Base-by-base conservation (phyloP, 2,797 vertebrate species). In the Otolemur crassicaudatus region DNA sequence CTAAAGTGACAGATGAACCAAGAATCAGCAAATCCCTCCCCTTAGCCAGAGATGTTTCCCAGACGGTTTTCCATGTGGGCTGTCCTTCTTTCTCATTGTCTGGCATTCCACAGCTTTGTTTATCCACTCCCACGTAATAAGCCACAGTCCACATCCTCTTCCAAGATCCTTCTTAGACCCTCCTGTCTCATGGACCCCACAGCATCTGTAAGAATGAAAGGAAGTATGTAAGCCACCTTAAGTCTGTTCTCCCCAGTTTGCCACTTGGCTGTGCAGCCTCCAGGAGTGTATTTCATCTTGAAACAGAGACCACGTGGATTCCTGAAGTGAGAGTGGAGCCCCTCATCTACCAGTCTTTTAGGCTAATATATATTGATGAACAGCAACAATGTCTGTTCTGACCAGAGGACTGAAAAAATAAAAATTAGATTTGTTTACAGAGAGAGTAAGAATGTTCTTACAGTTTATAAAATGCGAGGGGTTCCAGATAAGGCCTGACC, bases 391-490 rank as follows among this genome's bases (percentile, higher is more conserved):
- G 3, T 72, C 77, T 91, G 0, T 70, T 76, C 46, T 81, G 46
- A 82, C 77, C 22, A 70, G 53, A 91, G 43, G 79, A 85, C 0
- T 92, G 40, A 56, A 82, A 93, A 92, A 34, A 31, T 34, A 82
- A 65, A 76, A 34, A 53, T 53, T 75, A 11, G 43, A 3, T 20
- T 70, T 92, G 87, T 87, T 63, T 40, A 67, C 87, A 13, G 75
- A 84, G 31, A 93, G 53, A 76, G 8, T 76, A 92, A 95, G 65
- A 94, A 92, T 69, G 34, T 83, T 87, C 58, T 65, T 61, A 65
- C 11, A 53, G 43, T 84, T 86, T 76, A 20, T 27, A 87, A 80
- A 91, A 16, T 65, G 17, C 27, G 11, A 37, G 73, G 56, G 72
- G 69, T 87, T 94, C 73, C 84, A 73, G 80, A 56, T 60, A 73